phyloP scores from a whole-genome alignment of 1,140 invertebrate genomes.

The Antheraea pernyi region DNA sequence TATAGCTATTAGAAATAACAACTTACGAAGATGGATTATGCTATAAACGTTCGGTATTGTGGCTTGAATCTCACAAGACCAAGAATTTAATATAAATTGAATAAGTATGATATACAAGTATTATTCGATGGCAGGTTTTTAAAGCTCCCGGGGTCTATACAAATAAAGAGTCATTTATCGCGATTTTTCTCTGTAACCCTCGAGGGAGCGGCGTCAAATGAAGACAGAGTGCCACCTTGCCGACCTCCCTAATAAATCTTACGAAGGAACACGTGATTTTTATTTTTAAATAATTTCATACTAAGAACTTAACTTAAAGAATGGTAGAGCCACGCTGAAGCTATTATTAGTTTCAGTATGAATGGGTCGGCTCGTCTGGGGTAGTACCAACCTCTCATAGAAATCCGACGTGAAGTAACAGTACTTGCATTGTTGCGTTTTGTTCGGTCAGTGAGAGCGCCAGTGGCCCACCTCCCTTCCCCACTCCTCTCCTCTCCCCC shows the following conservation, averaged over 20 bases:
- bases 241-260: constrained; percentile 49
- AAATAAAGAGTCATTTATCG: constrained; percentile 57
- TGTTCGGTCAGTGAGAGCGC: too few relatives aligned
- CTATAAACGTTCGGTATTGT: background rate
- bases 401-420: too few relatives aligned
- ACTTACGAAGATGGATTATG: too few relatives aligned
- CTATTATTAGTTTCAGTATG: too few relatives aligned
- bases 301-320: too few relatives aligned
- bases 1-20: too few relatives aligned
- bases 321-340: too few relatives aligned
- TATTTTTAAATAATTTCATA: background rate
- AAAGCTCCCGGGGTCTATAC: constrained; percentile 44
- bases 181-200: constrained; percentile 25
- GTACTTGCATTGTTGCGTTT: too few relatives aligned
- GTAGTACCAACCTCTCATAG: too few relatives aligned
- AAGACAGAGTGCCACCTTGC: constrained; percentile 43
- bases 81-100: background rate
- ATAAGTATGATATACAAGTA: background rate
- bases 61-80: background rate
- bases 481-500: too few relatives aligned
- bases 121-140: background rate
- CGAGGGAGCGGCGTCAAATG: constrained; percentile 41
- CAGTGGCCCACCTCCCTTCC: too few relatives aligned
- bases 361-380: too few relatives aligned
- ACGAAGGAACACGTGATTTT: constrained; percentile 8